Base-by-base conservation (phyloP, 2,888 invertebrate genomes). In the Ennomos quercinarius region DNA sequence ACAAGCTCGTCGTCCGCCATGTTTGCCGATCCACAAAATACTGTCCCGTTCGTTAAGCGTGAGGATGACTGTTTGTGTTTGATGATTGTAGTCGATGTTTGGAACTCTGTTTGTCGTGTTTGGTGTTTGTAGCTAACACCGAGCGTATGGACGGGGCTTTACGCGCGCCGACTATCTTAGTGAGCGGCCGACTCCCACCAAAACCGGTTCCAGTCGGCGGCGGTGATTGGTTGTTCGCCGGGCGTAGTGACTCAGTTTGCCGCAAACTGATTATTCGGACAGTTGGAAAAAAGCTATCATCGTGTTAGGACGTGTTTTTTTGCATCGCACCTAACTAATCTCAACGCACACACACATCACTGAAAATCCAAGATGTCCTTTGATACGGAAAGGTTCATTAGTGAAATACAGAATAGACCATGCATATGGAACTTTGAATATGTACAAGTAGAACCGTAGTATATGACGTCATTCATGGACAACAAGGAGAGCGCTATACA, bases 381-480 rank as follows among this genome's bases (percentile, higher is more conserved):
- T 36, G 72, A 70, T 41, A 67, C 72, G 10, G 67, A 68, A 52
- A 56, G 61, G 39, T 66, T 72, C 11, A 70, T 72, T 13, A 64
- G 55, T 4, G 67, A 66, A 62, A 65, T 72, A 60, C 63, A 72
- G 44, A 68, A 53, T 41, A 61, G 61, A 57, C 68, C 65, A 45
- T 72, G 68, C 55, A n/a, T n/a, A n/a, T n/a, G n/a, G n/a, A n/a
- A n/a, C n/a, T n/a, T n/a, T n/a, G n/a, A n/a, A n/a, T n/a, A n/a
- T n/a, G n/a, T n/a, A n/a, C n/a, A n/a, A n/a, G n/a, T n/a, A n/a
- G n/a, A n/a, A n/a, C n/a, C n/a, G n/a, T n/a, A n/a, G n/a, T n/a
- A n/a, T n/a, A n/a, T n/a, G n/a, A n/a, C n/a, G n/a, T n/a, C n/a
- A n/a, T n/a, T n/a, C n/a, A n/a, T n/a, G n/a, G n/a, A n/a, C n/a